phyloP scores from a whole-genome alignment of 2,113 vertebrate species.

The Pterocles orientalis region DNA sequence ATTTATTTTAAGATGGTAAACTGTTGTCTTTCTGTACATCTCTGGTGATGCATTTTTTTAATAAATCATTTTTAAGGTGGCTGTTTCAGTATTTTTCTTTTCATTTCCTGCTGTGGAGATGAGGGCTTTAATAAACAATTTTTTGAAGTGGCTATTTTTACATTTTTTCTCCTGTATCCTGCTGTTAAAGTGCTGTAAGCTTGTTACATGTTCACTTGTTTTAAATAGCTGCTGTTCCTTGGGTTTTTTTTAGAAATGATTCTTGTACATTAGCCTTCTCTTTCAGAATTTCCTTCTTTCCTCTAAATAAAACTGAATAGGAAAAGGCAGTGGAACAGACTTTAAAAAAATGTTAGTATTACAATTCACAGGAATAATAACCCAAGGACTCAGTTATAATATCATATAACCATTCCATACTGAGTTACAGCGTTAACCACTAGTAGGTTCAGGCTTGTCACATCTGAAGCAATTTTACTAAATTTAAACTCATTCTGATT shows the following conservation, averaged over 20 bases:
- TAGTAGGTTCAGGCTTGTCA: not conserved
- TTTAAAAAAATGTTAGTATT: not conserved
- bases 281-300: not conserved
- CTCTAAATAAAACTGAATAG: not conserved
- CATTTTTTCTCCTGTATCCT: slow-evolving; percentile 21
- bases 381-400: not conserved
- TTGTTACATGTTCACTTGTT: slow-evolving; percentile 63
- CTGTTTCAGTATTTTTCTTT: slow-evolving; percentile 51
- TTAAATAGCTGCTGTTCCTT: slow-evolving; percentile 41
- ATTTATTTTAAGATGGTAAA: slow-evolving; percentile 63
- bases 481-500: not conserved
- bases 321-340: not conserved
- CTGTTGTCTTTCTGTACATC: slow-evolving; percentile 42
- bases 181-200: slow-evolving; percentile 56
- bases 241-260: not conserved
- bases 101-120: slow-evolving; percentile 67
- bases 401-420: not conserved
- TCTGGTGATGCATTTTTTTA: slow-evolving; percentile 48
- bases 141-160: slow-evolving; percentile 64
- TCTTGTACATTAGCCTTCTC: not conserved
- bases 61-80: slow-evolving; percentile 69
- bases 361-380: not conserved
- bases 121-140: slow-evolving; percentile 68
- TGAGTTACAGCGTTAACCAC: not conserved
- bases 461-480: not conserved